Base-by-base conservation (phyloP, 2,113 vertebrate species). In the Hyperopisus bebe region DNA sequence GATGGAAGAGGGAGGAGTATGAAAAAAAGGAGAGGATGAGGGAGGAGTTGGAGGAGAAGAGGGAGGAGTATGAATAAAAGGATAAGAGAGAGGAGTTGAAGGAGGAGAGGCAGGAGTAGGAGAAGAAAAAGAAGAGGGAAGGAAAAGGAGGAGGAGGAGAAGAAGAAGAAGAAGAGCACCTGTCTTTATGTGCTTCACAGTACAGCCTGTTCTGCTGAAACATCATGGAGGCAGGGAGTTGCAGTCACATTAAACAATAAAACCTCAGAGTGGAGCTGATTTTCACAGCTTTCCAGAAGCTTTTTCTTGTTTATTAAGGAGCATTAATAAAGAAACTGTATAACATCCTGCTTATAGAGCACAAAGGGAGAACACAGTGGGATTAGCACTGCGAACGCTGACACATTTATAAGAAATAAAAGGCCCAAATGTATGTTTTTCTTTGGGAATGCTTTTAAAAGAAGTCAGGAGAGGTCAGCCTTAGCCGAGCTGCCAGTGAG, bases 111-210 rank as follows among this genome's bases (percentile, higher is more conserved):
- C 13, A 50, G n/a, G n/a, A 66, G 62, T 66, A 66, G 24, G n/a
- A 66, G 58, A 11, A 66, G 62, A 2, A 31, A 19, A 27, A 66
- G n/a, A 27, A 27, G n/a, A 66, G 58, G 58, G n/a, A 66, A 66
- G 58, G 24, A 66, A n/a, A 10, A 62, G 62, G 58, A 7, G 6
- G 5, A 27, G 62, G 55, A 7, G 21, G 21, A n/a, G 58, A 3
- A 70, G 62, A 1, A 70, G 62, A 31, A 1, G 62, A 1, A 70
- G 62, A 31, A 1, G n/a, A 70, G 62, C 62, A 70, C n/a, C 27
- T 94, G 93, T 94, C 93, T 91, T 94, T 95, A 95, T 94, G 94
- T 94, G 91, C 93, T 46, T 88, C 92, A 92, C 94, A 96, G 95
- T 95, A 93, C 94, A 94, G 92, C 93, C 92, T 92, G 92, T 94